These are phyloP conservation scores for Thripadectes ignobilis DNA, from an alignment of 2,797 vertebrate species.

Conservation along the genomic window DNA sequence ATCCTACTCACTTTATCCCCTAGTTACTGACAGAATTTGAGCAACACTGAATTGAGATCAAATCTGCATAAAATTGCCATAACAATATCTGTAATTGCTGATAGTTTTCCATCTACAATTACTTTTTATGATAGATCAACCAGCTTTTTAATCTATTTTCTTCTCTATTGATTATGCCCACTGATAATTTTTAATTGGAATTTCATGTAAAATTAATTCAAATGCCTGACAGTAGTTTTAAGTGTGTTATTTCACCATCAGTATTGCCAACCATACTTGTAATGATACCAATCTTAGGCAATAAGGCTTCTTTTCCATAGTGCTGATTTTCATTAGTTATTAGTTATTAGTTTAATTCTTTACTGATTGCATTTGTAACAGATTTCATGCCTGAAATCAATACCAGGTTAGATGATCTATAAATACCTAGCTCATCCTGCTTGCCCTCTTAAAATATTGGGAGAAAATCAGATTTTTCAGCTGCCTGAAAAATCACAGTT, in stretches of 20 bases:
- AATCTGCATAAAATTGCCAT: background rate
- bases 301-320: background rate
- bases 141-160: conserved; percentile 17
- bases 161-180: conserved; percentile 3
- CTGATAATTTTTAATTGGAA: conserved; percentile 55
- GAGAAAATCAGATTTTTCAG: conserved; percentile 15
- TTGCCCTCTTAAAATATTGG: background rate
- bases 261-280: background rate
- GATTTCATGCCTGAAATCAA: background rate
- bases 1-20: background rate
- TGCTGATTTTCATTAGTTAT: background rate
- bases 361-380: background rate
- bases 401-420: background rate
- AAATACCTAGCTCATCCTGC: background rate
- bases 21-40: background rate
- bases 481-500: background rate
- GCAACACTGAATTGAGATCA: background rate
- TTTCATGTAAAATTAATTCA: conserved; percentile 29
- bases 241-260: background rate
- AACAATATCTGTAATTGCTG: background rate
- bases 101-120: conserved; percentile 6
- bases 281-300: background rate
- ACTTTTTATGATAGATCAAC: background rate
- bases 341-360: conserved; percentile 15
- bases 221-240: background rate